Base-by-base conservation (phyloP, 2,797 vertebrate species). In the Triplophysa yarkandensis region DNA sequence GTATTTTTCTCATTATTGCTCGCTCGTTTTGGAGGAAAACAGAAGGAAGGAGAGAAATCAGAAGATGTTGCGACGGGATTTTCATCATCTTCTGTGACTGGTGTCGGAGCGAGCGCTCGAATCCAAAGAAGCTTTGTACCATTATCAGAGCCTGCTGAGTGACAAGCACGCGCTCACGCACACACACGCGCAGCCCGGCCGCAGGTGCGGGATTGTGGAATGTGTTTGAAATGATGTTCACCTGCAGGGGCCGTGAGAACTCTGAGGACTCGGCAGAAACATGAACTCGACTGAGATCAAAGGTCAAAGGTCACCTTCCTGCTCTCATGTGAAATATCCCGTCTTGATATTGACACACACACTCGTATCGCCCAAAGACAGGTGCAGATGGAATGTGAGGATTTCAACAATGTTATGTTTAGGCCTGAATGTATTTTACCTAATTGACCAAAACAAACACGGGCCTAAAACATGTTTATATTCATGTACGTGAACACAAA, bases 171-270 rank as follows among this genome's bases (percentile, higher is more conserved):
- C 58, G 68, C 74, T 50, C 69, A n/a, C 76, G 41, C 62, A 13
- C 34, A 46, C 68, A 27, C 68, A 32, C 43, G n/a, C 46, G 27
- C 17, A 5, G 27, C 21, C 21, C 2, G 23, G 46, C 60, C 68
- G 67, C 80, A 81, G 80, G 80, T 81, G 80, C 73, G 69, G 69
- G 65, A 48, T 60, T 46, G 52, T 76, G 80, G 80, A 81, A 81
- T 81, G 77, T 79, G 68, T 79, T 76, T 81, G 76, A 80, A 83
- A 76, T 70, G 48, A 46, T 76, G 69, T 66, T 81, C 77, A 81
- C 73, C 77, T 81, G 77, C 73, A 72, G 64, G 68, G 73, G 69
- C 72, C 70, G 77, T 81, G 80, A 81, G 80, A 81, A 81, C 68
- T 65, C 39, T 19, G 76, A 25, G 70, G 71, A 68, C 57, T 76